phyloP scores from a whole-genome alignment of 37 sponge, comb jelly and placozoan genomes.

The Amphimedon queenslandica region DNA sequence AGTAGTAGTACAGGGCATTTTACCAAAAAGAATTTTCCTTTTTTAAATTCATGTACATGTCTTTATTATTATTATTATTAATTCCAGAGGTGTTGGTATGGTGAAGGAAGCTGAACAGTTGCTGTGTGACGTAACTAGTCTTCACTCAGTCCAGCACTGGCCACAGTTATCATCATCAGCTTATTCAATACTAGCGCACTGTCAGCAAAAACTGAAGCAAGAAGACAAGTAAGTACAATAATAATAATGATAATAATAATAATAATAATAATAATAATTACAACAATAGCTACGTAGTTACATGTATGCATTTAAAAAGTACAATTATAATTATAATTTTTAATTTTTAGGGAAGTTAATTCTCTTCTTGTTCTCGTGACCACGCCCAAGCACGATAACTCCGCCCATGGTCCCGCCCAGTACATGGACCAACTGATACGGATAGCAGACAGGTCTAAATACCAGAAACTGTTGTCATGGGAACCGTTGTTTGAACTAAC shows the following conservation, averaged over 20 bases:
- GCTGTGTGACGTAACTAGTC: slow-evolving; percentile 62
- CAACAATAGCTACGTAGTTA: neutral
- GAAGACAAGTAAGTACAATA: slow-evolving; percentile 47
- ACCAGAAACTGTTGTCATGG: slow-evolving; percentile 58
- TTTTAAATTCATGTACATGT: too few species aligned
- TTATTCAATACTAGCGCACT: slow-evolving; percentile 53
- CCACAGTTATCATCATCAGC: slow-evolving; percentile 41
- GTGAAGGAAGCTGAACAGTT: slow-evolving; percentile 60
- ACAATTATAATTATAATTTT: neutral
- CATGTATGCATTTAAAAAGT: neutral
- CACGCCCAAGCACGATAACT: slow-evolving; percentile 24
- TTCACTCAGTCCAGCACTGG: slow-evolving; percentile 68
- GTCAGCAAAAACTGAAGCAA: slow-evolving; percentile 53
- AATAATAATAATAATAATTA: neutral
- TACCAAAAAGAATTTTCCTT: too few species aligned
- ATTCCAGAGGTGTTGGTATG: slow-evolving; percentile 56
- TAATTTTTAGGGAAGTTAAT: slow-evolving; percentile 34
- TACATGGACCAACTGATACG: slow-evolving; percentile 28
- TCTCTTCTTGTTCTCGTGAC: slow-evolving; percentile 51
- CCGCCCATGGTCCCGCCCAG: slow-evolving; percentile 36
- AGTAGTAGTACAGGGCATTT: too few species aligned
- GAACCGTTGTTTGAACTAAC: slow-evolving; percentile 45
- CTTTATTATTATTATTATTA: too few species aligned
- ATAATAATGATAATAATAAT: slow-evolving; percentile 18
- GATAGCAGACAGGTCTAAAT: slow-evolving; percentile 40